Conservation (phyloP, 2,797 vertebrate species). For the Karalla daura region DNA sequence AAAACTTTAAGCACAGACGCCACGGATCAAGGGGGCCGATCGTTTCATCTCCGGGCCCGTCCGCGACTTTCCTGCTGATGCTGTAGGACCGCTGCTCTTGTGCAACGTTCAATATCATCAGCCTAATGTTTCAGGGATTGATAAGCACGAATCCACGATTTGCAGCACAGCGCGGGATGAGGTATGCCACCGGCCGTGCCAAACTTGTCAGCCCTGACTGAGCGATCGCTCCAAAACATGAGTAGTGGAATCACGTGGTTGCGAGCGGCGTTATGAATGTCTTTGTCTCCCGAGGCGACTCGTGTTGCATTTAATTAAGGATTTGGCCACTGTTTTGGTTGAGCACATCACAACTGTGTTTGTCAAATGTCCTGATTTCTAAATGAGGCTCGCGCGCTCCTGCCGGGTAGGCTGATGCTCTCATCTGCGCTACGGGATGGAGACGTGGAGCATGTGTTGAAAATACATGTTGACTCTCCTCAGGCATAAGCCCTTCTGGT, state of each 20-base stretch:
- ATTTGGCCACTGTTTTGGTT: background rate
- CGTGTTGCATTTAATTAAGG: background rate
- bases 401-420: background rate
- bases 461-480: constrained; percentile 17
- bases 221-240: background rate
- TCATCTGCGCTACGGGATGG: constrained; percentile 8
- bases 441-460: constrained; percentile 6
- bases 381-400: constrained; percentile 1
- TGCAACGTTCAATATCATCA: background rate
- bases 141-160: background rate
- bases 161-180: background rate
- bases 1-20: background rate
- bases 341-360: background rate
- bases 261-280: background rate
- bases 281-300: background rate
- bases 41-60: too few species aligned
- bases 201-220: background rate
- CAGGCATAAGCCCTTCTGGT: background rate
- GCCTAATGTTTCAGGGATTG: background rate
- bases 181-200: background rate
- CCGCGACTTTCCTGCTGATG: too few species aligned
- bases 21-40: background rate
- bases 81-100: background rate
- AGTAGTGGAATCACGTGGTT: background rate
- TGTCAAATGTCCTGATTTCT: constrained; percentile 10